These are phyloP conservation scores for Cloeon dipterum DNA, from an alignment of 2,888 invertebrate genomes.

Conservation along the genomic window DNA sequence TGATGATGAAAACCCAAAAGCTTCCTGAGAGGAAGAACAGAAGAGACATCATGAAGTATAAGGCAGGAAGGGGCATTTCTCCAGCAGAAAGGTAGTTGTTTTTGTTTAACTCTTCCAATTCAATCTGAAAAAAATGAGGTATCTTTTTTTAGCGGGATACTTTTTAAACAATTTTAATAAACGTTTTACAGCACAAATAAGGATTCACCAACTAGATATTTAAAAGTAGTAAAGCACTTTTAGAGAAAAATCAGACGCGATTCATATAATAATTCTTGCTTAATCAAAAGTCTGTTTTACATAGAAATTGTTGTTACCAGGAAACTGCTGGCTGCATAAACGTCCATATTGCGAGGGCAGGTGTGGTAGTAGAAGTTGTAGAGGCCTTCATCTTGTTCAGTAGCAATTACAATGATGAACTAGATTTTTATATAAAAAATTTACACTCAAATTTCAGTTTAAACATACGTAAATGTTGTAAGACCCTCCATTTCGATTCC, in stretches of 20 bases:
- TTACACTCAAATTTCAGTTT: background rate
- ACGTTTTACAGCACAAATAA: constrained; percentile 1
- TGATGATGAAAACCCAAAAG: constrained; percentile 77
- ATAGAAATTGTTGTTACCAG: too few species aligned
- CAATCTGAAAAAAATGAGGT: constrained; percentile 3
- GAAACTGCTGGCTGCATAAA: constrained; percentile 34
- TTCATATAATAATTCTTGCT: constrained; percentile 3
- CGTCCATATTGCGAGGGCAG: constrained; percentile 45
- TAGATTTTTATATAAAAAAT: constrained; percentile 17
- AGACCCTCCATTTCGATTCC: background rate
- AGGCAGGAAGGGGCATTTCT: constrained; percentile 80
- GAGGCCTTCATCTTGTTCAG: constrained; percentile 62
- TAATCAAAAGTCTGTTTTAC: background rate
- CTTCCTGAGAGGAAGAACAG: constrained; percentile 74
- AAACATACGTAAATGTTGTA: too few species aligned
- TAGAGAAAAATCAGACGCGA: too few species aligned
- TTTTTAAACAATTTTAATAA: background rate
- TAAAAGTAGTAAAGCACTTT: too few species aligned
- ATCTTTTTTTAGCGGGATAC: constrained; percentile 1
- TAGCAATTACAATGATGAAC: constrained; percentile 57
- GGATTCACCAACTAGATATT: too few species aligned
- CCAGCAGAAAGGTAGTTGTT: constrained; percentile 83
- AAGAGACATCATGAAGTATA: constrained; percentile 81
- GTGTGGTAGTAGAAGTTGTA: constrained; percentile 92
- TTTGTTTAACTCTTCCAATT: constrained; percentile 47